Base-by-base conservation (phyloP, 2,888 invertebrate species). In the Chromoteleia sp. region DNA sequence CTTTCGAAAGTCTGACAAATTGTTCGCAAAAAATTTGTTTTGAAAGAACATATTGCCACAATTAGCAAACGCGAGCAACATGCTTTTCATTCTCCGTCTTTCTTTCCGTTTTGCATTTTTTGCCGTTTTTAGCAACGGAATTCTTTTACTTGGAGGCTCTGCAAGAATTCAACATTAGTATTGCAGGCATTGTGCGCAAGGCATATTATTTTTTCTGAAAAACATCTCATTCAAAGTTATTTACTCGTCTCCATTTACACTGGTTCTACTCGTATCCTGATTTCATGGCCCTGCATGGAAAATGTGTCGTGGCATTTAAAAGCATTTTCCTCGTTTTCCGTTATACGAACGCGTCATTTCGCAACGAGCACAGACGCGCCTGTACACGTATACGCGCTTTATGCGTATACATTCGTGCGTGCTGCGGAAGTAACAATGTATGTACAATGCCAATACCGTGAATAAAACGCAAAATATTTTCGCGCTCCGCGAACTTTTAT, bases 291-390 rank as follows among this genome's bases (percentile, higher is more conserved):
- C 63, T 48, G 63, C 33, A 36, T 19, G 33, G 63, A 63, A 63
- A 63, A 63, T 63, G 48, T 63, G 48, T 63, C 63, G 48, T 48
- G 39, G 45, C 30, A 61, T 63, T 63, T 63, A 63, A 63, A 63
- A 63, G 63, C 63, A 63, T 63, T 63, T 63, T 43, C 63, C 63
- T 63, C 63, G 48, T 63, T 63, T 63, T 19, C 63, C 45, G 48
- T 63, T 63, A 39, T 39, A 39, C 39, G 39, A 39, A 39, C 56
- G 39, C 39, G 39, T 58, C 56, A 58, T 58, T 58, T 58, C 17
- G 56, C 36, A 36, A 39, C 39, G 12, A n/a, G 12, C 39, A 39
- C 12, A n/a, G 39, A n/a, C 14, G 12, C 39, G 39, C 30, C n/a
- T 7, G 17, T 15, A 15, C 33, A 45, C 10, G n/a, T 29, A 15